Evolutionary conservation across 2,797 vertebrate genomes (phyloP), one percentile per base, ranked within the genome.

Genomic region (Melanotaenia boesemani): DNA sequence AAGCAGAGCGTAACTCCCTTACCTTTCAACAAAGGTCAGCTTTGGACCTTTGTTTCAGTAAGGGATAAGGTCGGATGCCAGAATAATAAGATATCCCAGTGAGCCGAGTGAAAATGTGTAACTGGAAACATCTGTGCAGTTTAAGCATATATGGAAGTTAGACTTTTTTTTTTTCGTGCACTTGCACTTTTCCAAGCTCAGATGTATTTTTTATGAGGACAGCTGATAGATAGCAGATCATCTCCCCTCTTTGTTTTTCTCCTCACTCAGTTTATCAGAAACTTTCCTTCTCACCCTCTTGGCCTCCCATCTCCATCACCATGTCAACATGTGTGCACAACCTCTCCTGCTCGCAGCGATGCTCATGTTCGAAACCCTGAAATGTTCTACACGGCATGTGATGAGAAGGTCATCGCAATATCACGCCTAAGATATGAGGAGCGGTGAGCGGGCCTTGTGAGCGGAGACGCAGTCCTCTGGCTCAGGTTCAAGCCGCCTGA

Each of bases 381-480:
- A 76, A 68, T 60, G 37, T 6, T 60, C 46, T 3, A 15, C 65
- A 8, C 64, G 61, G 67, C 76, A 79, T 74, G 76, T 77, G 83
- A 86, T 70, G 59, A 54, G 37, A 48, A 60, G 67, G 74, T 61
- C 46, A 67, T 62, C 52, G 26, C 65, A 67, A 55, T 64, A 70
- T 79, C 76, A 72, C 0, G 30, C 58, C 68, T 2, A 1, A 61
- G 66, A 77, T 80, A 59, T 62, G 61, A 74, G 39, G 58, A 71
- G 71, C 80, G 57, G 68, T 55, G 9, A 55, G 55, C 10, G 4
- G 70, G 76, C 77, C 72, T 85, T 82, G 77, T 82, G 75, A 83
- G 70, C 3, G 10, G 37, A n/a, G 52, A 82, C 44, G 24, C 63
- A 10, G 64, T 68, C 64, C 37, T 55, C 52, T 70, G 70, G 81